Evolutionary conservation across 2,113 vertebrate species (phyloP).

Genomic region (Myiagra hebetior): DNA sequence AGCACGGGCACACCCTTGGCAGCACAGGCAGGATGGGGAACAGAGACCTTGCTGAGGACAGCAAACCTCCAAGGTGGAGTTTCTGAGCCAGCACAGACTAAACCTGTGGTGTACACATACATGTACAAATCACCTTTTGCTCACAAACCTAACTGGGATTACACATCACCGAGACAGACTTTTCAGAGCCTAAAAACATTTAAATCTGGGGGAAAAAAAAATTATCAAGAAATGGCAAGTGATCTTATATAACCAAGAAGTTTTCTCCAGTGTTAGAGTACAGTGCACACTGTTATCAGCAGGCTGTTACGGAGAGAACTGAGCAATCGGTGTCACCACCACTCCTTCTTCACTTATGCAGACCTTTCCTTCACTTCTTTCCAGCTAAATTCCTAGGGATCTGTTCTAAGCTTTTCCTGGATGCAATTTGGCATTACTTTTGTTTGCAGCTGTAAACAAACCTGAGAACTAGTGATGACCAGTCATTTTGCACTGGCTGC

Average conservation of each 20-base stretch:
- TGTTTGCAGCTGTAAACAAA: not conserved
- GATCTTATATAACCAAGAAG: not conserved
- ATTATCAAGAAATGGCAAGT: not conserved
- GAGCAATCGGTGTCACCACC: not conserved
- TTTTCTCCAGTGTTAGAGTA: no score
- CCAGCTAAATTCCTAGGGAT: not conserved
- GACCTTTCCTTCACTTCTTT: not conserved
- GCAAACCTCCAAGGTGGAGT: accelerated
- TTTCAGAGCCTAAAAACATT: not conserved
- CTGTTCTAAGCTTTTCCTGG: not conserved
- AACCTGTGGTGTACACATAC: not conserved
- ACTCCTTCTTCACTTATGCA: not conserved
- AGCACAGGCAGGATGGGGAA: not conserved
- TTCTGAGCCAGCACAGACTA: not conserved
- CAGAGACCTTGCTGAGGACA: not conserved
- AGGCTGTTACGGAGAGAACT: not conserved
- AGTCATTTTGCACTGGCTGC: not conserved
- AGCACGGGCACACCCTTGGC: not conserved
- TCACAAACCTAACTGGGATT: not conserved
- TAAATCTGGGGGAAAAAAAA: not conserved
- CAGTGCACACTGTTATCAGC: no score
- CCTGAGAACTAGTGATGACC: not conserved
- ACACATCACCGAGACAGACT: not conserved
- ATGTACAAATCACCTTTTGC: accelerated
- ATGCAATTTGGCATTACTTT: no score